Evolutionary conservation across 2,888 invertebrate species (phyloP).

Genomic region (Erannis defoliaria): DNA sequence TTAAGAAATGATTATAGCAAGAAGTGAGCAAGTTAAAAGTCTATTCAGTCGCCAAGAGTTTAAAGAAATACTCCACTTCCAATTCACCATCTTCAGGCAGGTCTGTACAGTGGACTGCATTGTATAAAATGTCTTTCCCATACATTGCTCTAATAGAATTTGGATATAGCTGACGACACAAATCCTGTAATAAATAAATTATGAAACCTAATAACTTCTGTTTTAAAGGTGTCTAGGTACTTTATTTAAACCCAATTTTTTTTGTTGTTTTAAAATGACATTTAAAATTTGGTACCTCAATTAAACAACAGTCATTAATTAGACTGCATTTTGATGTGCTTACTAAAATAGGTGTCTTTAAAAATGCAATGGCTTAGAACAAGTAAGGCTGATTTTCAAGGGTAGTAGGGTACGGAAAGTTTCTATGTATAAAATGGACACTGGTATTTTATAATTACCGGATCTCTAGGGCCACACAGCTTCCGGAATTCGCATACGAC

Average conservation of each 20-base stretch:
- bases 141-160: conserved; percentile 93
- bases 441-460: conserved; percentile 55
- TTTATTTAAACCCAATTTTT: too few species aligned
- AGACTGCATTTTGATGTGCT: too few species aligned
- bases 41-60: conserved; percentile 82
- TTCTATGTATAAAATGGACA: not conserved
- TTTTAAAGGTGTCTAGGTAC: too few species aligned
- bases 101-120: conserved; percentile 97
- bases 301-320: too few species aligned
- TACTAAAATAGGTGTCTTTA: too few species aligned
- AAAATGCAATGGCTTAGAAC: too few species aligned
- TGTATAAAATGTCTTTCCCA: conserved; percentile 92
- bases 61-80: conserved; percentile 93
- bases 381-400: too few species aligned
- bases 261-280: too few species aligned
- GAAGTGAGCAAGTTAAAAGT: conserved; percentile 51
- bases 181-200: conserved; percentile 57
- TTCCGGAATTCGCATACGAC: conserved; percentile 91
- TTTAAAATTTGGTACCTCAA: too few species aligned
- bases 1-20: conserved; percentile 86
- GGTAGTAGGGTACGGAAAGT: too few species aligned
- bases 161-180: conserved; percentile 90
- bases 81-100: conserved; percentile 93
- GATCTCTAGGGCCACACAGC: conserved; percentile 95
- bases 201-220: too few species aligned